phyloP scores from a whole-genome alignment of 2,888 invertebrate genomes.

The Lucinisca nassula region DNA sequence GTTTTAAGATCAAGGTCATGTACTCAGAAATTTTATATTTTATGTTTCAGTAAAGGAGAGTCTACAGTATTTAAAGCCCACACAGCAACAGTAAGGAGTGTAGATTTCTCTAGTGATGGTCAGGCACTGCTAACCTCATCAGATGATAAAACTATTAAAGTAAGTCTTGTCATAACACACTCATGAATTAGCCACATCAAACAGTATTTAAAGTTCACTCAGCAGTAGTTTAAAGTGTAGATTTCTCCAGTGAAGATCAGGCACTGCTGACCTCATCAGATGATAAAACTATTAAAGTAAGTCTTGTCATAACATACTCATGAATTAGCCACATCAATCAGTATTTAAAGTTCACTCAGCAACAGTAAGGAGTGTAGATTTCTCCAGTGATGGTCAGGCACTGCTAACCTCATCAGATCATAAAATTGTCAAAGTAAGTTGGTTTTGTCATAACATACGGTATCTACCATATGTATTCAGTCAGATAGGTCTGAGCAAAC shows the following conservation, averaged over 20 bases:
- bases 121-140: conserved; percentile 87
- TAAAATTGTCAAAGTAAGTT: conserved; percentile 87
- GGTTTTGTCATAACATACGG: neutral
- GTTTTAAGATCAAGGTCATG: no score
- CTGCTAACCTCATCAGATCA: conserved; percentile 88
- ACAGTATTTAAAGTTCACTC: conserved; percentile 92
- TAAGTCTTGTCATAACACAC: no score
- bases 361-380: conserved; percentile 94
- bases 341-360: conserved; percentile 92
- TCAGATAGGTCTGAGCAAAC: neutral
- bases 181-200: no score
- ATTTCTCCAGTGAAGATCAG: conserved; percentile 92
- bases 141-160: conserved; percentile 88
- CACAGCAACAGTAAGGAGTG: conserved; percentile 93
- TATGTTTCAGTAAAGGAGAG: neutral
- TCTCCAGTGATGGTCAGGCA: conserved; percentile 91
- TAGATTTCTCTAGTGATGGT: conserved; percentile 93
- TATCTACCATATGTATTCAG: no score
- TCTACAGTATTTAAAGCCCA: conserved; percentile 91
- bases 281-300: conserved; percentile 88
- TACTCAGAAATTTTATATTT: neutral
- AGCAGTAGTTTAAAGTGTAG: conserved; percentile 93
- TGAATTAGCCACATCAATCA: conserved; percentile 92
- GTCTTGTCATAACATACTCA: no score
- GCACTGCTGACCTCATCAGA: conserved; percentile 87